Conservation (phyloP, 2,113 vertebrate genomes). For the Nyctibius bracteatus region DNA sequence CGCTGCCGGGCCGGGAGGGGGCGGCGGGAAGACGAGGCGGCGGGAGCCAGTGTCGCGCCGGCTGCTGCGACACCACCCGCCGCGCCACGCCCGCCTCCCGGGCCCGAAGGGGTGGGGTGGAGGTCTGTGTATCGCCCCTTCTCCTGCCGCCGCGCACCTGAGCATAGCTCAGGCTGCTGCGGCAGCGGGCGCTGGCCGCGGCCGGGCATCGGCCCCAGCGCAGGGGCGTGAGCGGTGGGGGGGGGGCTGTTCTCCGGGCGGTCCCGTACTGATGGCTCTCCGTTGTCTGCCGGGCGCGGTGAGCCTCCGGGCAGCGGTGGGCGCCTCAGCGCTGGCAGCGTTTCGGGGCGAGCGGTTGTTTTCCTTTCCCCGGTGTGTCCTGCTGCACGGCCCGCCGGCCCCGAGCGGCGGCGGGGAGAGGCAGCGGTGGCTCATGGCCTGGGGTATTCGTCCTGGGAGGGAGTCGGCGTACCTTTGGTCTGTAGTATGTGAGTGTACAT, state of each 20-base stretch:
- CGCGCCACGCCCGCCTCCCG: background rate
- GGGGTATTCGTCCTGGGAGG: background rate
- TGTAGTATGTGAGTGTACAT: rapidly evolving
- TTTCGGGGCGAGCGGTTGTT: background rate
- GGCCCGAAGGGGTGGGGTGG: background rate
- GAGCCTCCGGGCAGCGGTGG: background rate
- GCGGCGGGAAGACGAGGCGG: background rate
- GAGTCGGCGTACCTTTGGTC: rapidly evolving
- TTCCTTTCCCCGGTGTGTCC: background rate
- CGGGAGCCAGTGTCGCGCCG: background rate
- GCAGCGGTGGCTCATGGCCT: background rate
- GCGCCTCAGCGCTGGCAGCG: background rate
- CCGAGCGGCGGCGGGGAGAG: background rate
- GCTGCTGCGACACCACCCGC: background rate
- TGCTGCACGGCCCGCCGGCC: background rate
- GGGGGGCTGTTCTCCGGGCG: background rate
- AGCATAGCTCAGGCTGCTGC: background rate
- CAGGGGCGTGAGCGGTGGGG: background rate
- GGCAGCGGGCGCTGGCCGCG: background rate
- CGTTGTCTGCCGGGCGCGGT: background rate
- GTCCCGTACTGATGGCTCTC: rapidly evolving
- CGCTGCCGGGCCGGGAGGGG: background rate
- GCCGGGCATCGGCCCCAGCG: background rate
- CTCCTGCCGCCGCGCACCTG: background rate
- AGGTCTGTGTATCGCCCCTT: background rate